These are phyloP conservation scores for Apolygus lucorum DNA, from an alignment of 1,140 invertebrate species.

Conservation along the genomic window DNA sequence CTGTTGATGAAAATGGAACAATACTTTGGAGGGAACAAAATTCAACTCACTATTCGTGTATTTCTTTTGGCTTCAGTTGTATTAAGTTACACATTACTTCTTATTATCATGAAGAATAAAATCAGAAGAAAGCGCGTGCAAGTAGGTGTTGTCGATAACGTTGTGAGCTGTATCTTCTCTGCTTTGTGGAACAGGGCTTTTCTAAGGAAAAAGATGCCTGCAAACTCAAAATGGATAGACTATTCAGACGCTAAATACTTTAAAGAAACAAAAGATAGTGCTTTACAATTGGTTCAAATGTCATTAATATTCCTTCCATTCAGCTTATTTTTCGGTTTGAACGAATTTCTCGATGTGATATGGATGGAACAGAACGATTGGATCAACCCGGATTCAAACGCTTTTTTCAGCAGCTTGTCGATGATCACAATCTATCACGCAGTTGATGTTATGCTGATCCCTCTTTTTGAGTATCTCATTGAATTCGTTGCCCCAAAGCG, in stretches of 20 bases:
- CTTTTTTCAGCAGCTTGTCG: background rate
- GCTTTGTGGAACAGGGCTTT: background rate
- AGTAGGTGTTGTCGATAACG: background rate
- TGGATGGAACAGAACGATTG: conserved; percentile 10
- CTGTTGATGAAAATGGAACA: background rate
- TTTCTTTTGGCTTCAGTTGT: background rate
- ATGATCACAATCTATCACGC: background rate
- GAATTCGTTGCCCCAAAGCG: background rate
- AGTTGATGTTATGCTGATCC: background rate
- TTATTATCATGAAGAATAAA: background rate
- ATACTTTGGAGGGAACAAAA: conserved; percentile 1
- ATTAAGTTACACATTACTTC: background rate
- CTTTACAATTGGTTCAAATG: background rate
- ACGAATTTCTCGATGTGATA: conserved; percentile 1
- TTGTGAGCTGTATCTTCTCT: background rate
- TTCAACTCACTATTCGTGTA: background rate
- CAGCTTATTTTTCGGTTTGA: background rate
- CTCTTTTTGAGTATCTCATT: background rate
- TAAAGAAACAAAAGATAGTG: conserved; percentile 7
- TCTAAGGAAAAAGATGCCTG: background rate
- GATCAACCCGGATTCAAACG: background rate
- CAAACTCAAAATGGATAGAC: conserved; percentile 3
- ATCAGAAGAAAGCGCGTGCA: background rate
- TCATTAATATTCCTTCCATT: background rate
- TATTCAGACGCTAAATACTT: background rate